phyloP scores from a whole-genome alignment of 2,113 vertebrate species.

The Dolichotis patagonum region DNA sequence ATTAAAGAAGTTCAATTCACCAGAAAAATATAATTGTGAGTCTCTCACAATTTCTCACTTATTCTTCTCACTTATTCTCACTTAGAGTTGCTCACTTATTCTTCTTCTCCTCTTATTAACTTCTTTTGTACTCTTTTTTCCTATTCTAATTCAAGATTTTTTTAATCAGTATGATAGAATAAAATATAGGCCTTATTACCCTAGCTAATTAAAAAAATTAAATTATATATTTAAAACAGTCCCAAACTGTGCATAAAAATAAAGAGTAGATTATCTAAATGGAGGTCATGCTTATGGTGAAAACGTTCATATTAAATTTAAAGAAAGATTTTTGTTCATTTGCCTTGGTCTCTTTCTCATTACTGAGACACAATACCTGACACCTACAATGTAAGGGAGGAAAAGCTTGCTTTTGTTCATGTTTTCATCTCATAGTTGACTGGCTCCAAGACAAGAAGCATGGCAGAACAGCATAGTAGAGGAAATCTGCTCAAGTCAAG shows the following conservation, averaged over 20 bases:
- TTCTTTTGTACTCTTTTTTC: no score
- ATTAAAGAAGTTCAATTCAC: background rate
- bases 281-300: background rate
- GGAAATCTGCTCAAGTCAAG: background rate
- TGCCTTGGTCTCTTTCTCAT: background rate
- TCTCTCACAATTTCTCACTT: no score
- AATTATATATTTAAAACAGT: background rate
- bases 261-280: background rate
- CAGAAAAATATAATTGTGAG: background rate
- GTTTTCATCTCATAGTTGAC: background rate
- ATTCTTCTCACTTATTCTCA: no score
- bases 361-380: background rate
- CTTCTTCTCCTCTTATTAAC: no score
- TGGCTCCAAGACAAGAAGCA: background rate
- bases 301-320: background rate
- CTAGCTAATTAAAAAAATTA: no score
- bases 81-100: no score
- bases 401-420: background rate
- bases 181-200: no score
- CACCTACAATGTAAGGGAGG: background rate
- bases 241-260: background rate
- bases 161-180: no score
- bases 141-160: no score
- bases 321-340: background rate
- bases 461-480: background rate